A percentile compares a stretch with the other conserved stretches of the same genome.
Evolutionary conservation across 2,888 invertebrate species (phyloP).

Genomic region (Apamea crenata): DNA sequence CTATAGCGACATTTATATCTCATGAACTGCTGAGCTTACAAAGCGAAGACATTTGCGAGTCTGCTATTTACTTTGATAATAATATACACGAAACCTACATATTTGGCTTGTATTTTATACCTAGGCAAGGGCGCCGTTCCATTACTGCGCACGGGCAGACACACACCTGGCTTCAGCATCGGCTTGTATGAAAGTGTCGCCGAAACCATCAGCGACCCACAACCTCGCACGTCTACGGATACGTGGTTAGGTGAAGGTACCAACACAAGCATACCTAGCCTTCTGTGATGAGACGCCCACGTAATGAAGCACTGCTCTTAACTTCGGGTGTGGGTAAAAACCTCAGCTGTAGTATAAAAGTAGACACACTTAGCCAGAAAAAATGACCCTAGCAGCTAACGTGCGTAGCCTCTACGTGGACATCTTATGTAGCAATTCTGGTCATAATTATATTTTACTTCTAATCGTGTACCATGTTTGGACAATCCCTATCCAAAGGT

Average conservation of each 20-base stretch:
- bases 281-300: background rate
- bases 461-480: background rate
- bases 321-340: background rate
- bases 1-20: background rate
- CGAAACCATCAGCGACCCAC: background rate
- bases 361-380: background rate
- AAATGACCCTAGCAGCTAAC: background rate
- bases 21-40: conserved; percentile 7
- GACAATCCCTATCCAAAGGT: background rate
- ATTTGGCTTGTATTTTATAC: background rate
- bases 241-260: background rate
- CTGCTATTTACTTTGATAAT: background rate
- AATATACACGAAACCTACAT: background rate
- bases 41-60: background rate
- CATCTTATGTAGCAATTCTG: conserved; percentile 3
- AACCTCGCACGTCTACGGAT: background rate
- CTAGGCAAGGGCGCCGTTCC: background rate
- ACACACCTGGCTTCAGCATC: background rate
- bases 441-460: background rate
- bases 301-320: background rate
- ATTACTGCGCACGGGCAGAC: conserved; percentile 1
- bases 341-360: background rate
- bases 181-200: background rate
- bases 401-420: background rate
- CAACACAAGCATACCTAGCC: background rate